phyloP scores from a whole-genome alignment of 2,797 vertebrate species.

The Bucorvus abyssinicus region DNA sequence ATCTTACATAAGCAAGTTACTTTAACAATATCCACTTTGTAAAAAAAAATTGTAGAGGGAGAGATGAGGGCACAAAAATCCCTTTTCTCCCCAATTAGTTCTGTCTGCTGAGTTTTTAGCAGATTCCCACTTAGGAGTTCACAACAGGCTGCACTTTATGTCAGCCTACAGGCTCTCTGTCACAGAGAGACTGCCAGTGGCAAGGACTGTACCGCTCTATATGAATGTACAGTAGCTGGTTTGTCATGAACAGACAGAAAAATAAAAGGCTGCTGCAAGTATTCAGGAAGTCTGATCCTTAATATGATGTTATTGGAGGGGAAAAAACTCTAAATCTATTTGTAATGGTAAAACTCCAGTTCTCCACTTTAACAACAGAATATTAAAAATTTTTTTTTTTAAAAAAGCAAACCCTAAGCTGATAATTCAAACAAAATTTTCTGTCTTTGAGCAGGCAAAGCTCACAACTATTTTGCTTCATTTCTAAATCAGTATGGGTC shows the following conservation, averaged over 20 bases:
- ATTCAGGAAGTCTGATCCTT: slow-evolving; percentile 62
- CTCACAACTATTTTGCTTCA: background rate
- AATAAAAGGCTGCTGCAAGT: slow-evolving; percentile 61
- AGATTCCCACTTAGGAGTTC: slow-evolving; percentile 84
- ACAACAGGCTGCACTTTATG: slow-evolving; percentile 87
- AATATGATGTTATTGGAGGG: slow-evolving; percentile 55
- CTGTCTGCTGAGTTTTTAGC: slow-evolving; percentile 92
- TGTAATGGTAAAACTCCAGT: slow-evolving; percentile 28
- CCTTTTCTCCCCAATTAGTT: slow-evolving; percentile 85
- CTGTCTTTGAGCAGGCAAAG: background rate
- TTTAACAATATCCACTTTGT: slow-evolving; percentile 78
- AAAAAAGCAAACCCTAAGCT: background rate
- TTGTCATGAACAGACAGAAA: slow-evolving; percentile 77
- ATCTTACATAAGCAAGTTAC: slow-evolving; percentile 77
- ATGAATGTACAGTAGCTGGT: slow-evolving; percentile 78
- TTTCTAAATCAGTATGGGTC: background rate
- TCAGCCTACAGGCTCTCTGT: slow-evolving; percentile 81
- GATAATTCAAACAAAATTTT: background rate
- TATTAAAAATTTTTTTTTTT: background rate
- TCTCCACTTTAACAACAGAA: background rate
- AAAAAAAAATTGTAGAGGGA: slow-evolving; percentile 74
- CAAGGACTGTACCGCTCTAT: slow-evolving; percentile 82
- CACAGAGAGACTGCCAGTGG: slow-evolving; percentile 75
- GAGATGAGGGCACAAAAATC: slow-evolving; percentile 79
- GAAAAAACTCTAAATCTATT: slow-evolving; percentile 25